Evolutionary conservation across 2,113 vertebrate genomes (phyloP).

Genomic region (Chaenogobius annularis): DNA sequence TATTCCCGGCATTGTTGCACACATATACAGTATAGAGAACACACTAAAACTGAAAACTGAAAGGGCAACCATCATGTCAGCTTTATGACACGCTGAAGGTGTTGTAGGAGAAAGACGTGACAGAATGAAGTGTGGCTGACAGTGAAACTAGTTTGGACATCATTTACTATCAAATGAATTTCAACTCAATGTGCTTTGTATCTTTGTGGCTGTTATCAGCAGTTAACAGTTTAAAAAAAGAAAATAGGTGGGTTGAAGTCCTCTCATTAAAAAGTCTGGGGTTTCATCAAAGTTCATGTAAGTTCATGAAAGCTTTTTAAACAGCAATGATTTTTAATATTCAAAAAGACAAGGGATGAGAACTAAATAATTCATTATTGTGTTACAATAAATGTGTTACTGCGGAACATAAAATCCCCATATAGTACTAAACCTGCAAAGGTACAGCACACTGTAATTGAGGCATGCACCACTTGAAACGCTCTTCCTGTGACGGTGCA

Average conservation of each 20-base stretch:
- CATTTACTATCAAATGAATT: neutral
- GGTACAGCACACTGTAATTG: neutral
- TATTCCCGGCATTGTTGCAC: slow-evolving; percentile 21
- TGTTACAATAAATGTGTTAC: neutral
- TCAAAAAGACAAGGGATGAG: neutral
- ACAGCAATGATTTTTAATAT: neutral
- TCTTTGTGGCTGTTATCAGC: neutral
- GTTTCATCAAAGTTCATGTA: neutral
- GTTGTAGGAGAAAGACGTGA: slow-evolving; percentile 18
- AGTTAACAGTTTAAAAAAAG: neutral
- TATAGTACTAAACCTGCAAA: neutral
- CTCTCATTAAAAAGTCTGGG: slow-evolving; percentile 2
- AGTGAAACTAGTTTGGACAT: neutral
- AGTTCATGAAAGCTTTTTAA: neutral
- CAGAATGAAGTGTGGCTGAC: neutral
- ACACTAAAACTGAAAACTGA: slow-evolving; percentile 18
- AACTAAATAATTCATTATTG: neutral
- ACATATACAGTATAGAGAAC: slow-evolving; percentile 21
- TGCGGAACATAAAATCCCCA: too few relatives aligned
- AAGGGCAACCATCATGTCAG: slow-evolving; percentile 14
- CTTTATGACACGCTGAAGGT: slow-evolving; percentile 33
- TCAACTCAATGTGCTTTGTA: neutral
- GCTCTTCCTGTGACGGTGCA: neutral
- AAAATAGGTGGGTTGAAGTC: slow-evolving; percentile 2
- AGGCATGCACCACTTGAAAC: neutral